Evolutionary conservation across 30 jellyfish, hydroid and myxozoan genomes (phyloP), one percentile per base, ranked within the genome.

Genomic region (Aurelia sp.): DNA sequence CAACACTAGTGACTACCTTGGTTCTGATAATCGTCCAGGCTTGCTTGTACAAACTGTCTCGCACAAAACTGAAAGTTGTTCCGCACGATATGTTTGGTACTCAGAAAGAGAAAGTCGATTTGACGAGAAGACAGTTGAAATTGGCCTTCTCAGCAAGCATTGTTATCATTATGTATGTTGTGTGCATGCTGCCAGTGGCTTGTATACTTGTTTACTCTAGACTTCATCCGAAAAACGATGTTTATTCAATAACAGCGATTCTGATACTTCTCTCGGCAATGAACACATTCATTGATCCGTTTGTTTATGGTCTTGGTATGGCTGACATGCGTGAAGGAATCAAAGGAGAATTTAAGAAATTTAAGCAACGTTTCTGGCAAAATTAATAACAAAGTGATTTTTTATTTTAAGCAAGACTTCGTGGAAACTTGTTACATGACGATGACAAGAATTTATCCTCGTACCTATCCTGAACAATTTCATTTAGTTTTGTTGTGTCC

Each of bases 231-330:
- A 44, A 44, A 8, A 44, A 44, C 13, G 17, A 44, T 6, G 15
- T 27, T 27, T 27, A 27, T 27, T 27, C 33, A 27, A 27, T 27
- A 27, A 27, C 2, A 27, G 2, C 33, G 2, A 27, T 7, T 13
- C 30, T 30, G 10, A 22, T 58, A 3, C 5, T 5, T 31, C 11
- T 76, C 16, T 22, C 27, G n/a, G 0, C 3, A 3, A 4, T 76
- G n/a, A 76, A 76, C 30, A 41, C 87, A 9, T 30, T 76, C 15
- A 51, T 31, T 16, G 64, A 76, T 61, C 76, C 87, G 16, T 76
- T 76, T 31, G 61, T 76, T 6, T 76, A 76, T 58, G 87, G 87
- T 33, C 52, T 76, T 7, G 76, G 87, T 1, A 76, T 76, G 87
- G 18, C 16, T 18, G 87, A 76, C 57, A 61, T 64, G 4, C 30